A percentile compares a stretch with the other conserved stretches of the same genome.
Evolutionary conservation across 2,113 vertebrate genomes (phyloP).

Genomic region (Dicaeum eximium): DNA sequence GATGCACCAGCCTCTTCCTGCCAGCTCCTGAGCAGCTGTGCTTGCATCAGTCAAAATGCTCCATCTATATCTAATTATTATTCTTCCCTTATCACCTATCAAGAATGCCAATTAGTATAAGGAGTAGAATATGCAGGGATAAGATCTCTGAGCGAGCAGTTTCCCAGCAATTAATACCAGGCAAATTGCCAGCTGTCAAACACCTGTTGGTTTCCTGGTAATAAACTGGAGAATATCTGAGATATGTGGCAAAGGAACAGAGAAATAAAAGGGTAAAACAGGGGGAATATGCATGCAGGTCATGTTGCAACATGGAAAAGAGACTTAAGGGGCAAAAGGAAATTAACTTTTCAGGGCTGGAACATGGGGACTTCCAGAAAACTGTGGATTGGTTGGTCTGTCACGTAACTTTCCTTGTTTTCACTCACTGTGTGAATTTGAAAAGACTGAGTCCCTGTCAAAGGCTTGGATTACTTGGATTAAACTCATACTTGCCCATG

Average conservation of each 20-base stretch:
- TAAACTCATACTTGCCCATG: not conserved
- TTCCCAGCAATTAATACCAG: constrained; percentile 60
- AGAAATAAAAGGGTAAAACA: constrained; percentile 21
- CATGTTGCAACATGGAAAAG: constrained; percentile 4
- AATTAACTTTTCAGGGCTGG: constrained; percentile 7
- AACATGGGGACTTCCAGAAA: not conserved
- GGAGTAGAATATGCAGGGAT: constrained; percentile 14
- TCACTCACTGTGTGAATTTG: not conserved
- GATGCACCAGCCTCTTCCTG: not conserved
- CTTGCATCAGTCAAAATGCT: constrained; percentile 6
- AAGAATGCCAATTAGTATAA: constrained; percentile 45
- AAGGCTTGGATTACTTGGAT: not conserved
- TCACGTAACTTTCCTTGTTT: not conserved
- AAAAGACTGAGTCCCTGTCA: not conserved
- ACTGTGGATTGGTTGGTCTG: not conserved
- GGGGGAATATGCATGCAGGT: not conserved
- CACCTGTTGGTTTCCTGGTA: constrained; percentile 38
- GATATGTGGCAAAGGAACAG: not conserved
- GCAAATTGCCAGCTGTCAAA: constrained; percentile 51
- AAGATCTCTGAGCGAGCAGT: constrained; percentile 54
- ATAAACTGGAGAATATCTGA: constrained; percentile 8
- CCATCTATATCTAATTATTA: not conserved
- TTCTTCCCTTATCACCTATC: constrained; percentile 22
- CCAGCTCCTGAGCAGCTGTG: not conserved
- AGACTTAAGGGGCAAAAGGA: not conserved